phyloP scores from a whole-genome alignment of 1,140 invertebrate genomes.

The Zaprionus taronus region DNA sequence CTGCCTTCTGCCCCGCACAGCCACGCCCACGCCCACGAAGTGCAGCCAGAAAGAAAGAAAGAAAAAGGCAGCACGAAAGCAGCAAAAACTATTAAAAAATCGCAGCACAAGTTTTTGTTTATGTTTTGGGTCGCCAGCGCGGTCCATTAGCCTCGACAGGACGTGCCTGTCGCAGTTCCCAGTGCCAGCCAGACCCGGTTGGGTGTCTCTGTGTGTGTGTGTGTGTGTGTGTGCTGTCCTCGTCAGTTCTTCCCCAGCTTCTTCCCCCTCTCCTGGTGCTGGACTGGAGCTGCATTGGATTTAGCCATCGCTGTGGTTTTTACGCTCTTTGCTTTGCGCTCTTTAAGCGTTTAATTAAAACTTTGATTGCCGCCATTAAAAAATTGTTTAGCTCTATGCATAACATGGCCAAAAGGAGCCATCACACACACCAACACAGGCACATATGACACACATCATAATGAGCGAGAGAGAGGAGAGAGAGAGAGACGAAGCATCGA shows the following conservation, averaged over 20 bases:
- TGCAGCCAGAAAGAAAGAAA: constrained; percentile 7
- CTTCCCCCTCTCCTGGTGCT: background rate
- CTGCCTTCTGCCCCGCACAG: background rate
- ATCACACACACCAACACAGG: background rate
- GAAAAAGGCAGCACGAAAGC: constrained; percentile 1
- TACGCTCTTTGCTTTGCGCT: constrained; percentile 32
- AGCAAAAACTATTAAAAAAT: constrained; percentile 77
- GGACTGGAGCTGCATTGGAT: constrained; percentile 28
- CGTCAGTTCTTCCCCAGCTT: background rate
- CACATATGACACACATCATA: constrained; percentile 23
- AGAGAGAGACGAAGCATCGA: background rate
- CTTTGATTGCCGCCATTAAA: constrained; percentile 74
- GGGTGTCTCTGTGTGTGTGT: background rate
- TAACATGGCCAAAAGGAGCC: constrained; percentile 14
- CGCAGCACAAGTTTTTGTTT: constrained; percentile 76
- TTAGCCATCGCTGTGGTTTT: constrained; percentile 63
- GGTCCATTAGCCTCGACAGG: constrained; percentile 66
- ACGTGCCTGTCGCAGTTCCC: constrained; percentile 54
- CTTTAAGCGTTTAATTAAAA: constrained; percentile 79
- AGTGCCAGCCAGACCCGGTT: background rate
- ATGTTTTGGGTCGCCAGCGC: constrained; percentile 71
- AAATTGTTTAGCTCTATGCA: constrained; percentile 37
- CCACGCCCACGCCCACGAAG: background rate
- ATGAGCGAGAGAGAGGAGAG: background rate
- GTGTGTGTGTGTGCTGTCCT: background rate